These are phyloP conservation scores for Chionoecetes opilio DNA, from an alignment of 1,140 invertebrate species.

Conservation along the genomic window DNA sequence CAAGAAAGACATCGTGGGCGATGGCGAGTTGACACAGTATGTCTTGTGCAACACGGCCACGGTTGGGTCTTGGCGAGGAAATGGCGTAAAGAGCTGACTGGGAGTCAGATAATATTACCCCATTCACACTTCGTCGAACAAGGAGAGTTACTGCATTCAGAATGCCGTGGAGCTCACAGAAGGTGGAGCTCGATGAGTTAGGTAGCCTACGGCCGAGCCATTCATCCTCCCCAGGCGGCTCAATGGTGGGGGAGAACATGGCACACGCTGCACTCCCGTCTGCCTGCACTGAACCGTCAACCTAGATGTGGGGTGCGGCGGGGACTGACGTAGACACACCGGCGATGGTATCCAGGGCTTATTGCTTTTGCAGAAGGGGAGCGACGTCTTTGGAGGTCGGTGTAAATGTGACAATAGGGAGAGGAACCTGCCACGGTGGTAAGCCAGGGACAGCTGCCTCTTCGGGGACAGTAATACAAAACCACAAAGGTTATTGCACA, in stretches of 20 bases:
- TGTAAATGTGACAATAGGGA: not conserved
- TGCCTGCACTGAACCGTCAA: constrained; percentile 10
- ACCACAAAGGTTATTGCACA: not conserved
- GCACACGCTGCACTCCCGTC: not conserved
- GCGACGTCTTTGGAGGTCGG: not conserved
- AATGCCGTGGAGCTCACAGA: constrained; percentile 31
- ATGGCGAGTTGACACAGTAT: no score
- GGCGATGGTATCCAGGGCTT: constrained; percentile 39
- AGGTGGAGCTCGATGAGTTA: not conserved
- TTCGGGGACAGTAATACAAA: constrained; percentile 10
- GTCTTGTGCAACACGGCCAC: no score
- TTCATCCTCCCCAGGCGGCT: not conserved
- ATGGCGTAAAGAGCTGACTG: no score
- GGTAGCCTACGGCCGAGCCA: not conserved
- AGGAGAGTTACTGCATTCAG: constrained; percentile 10
- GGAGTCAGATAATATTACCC: no score
- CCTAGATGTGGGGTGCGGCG: not conserved
- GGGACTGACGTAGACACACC: not conserved
- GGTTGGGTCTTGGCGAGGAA: no score
- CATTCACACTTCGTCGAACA: no score
- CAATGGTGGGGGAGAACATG: not conserved
- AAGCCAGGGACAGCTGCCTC: not conserved
- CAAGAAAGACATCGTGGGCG: no score
- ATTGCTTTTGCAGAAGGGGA: constrained; percentile 16
- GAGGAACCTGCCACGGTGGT: not conserved